Conservation (phyloP, 2,888 invertebrate species). For the Ferdinandea cuprea region DNA sequence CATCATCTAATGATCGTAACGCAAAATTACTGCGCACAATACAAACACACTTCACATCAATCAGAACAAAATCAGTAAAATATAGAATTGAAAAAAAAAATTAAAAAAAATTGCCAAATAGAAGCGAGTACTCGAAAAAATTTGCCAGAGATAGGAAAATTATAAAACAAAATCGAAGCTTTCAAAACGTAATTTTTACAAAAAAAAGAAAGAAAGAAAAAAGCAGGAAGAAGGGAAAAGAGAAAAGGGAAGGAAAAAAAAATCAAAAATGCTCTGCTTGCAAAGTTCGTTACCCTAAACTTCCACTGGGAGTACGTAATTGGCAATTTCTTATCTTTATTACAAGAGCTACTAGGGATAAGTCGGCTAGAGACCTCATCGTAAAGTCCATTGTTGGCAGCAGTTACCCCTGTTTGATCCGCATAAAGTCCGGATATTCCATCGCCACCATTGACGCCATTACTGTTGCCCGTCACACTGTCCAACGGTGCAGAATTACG, state of each 20-base stretch:
- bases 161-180: neutral
- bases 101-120: conserved; percentile 27
- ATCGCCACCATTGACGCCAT: conserved; percentile 77
- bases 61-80: conserved; percentile 29
- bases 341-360: conserved; percentile 82
- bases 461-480: conserved; percentile 76
- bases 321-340: conserved; percentile 84
- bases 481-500: conserved; percentile 82
- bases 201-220: conserved; percentile 15
- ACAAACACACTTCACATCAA: conserved; percentile 34
- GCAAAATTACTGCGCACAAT: conserved; percentile 45
- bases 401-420: conserved; percentile 78
- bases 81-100: conserved; percentile 1
- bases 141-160: conserved; percentile 23
- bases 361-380: conserved; percentile 85
- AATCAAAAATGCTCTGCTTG: conserved; percentile 65
- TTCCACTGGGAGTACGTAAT: conserved; percentile 86
- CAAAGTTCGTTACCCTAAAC: conserved; percentile 84
- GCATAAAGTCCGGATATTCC: conserved; percentile 74
- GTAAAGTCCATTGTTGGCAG: conserved; percentile 66
- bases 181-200: conserved; percentile 16
- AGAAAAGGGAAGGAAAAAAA: conserved; percentile 74
- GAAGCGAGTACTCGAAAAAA: conserved; percentile 49
- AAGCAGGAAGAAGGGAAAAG: conserved; percentile 13
- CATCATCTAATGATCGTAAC: conserved; percentile 38